phyloP scores from a whole-genome alignment of 1,140 invertebrate genomes.

The Microplitis mediator region DNA sequence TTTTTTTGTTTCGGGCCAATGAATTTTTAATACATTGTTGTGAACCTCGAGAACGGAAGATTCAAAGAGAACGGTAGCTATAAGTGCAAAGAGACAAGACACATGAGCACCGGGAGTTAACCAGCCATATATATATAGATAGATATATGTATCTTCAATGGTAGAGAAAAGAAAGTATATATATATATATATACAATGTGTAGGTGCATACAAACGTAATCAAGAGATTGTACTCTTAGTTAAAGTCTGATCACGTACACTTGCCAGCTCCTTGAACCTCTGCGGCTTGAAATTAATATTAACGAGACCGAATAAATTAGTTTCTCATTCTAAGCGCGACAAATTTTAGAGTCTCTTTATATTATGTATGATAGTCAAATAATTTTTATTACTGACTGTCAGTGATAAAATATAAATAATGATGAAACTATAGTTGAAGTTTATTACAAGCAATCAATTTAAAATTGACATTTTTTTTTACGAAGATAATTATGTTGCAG shows the following conservation, averaged over 20 bases:
- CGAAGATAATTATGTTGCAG: background rate
- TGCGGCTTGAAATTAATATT: conserved; percentile 37
- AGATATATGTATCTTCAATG: background rate
- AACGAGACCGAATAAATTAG: conserved; percentile 34
- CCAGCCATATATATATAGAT: background rate
- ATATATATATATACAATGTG: background rate
- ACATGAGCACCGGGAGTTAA: background rate
- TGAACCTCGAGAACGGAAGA: background rate
- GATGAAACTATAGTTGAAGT: too few relatives aligned
- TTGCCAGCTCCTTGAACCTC: conserved; percentile 33
- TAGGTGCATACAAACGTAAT: conserved; percentile 22
- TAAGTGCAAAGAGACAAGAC: background rate
- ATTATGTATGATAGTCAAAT: background rate
- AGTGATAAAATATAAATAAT: background rate
- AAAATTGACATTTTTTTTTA: background rate
- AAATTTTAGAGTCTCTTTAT: background rate
- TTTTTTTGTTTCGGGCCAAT: too few relatives aligned
- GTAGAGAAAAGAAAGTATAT: background rate
- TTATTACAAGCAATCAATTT: background rate
- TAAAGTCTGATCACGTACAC: conserved; percentile 31
- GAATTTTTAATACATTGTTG: too few relatives aligned
- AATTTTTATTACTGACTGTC: background rate
- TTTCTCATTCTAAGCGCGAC: background rate
- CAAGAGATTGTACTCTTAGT: conserved; percentile 24
- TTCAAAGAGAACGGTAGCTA: conserved; percentile 1